Conservation (phyloP, 2,888 invertebrate species). For the Neoascia interrupta region DNA sequence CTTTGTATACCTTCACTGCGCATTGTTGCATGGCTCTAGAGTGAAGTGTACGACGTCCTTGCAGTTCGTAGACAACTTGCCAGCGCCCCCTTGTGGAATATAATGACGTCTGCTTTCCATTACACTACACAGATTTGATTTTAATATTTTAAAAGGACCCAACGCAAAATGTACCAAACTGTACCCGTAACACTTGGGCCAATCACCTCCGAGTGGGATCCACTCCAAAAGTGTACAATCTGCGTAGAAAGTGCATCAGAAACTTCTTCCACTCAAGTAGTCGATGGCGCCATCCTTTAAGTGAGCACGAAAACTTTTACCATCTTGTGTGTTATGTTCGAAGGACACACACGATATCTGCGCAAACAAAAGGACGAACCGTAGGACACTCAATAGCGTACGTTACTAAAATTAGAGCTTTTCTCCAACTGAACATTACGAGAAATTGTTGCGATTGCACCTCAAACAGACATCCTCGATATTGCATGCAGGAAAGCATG, state of each 20-base stretch:
- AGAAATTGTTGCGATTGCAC: slow-evolving; percentile 55
- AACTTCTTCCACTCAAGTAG: slow-evolving; percentile 56
- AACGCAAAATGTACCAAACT: slow-evolving; percentile 17
- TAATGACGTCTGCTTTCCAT: slow-evolving; percentile 66
- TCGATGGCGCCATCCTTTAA: slow-evolving; percentile 48
- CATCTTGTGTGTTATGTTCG: slow-evolving; percentile 40
- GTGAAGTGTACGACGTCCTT: slow-evolving; percentile 56
- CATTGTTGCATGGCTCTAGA: slow-evolving; percentile 46
- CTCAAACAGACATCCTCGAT: slow-evolving; percentile 36
- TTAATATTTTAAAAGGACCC: slow-evolving; percentile 60
- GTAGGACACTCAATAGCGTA: slow-evolving; percentile 22
- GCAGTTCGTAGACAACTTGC: slow-evolving; percentile 64
- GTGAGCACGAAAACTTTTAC: slow-evolving; percentile 55
- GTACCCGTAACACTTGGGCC: too few species aligned
- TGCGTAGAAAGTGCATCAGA: slow-evolving; percentile 60
- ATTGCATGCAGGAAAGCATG: slow-evolving; percentile 12
- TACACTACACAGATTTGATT: slow-evolving; percentile 69
- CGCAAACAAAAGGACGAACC: background rate
- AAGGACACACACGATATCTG: slow-evolving; percentile 8
- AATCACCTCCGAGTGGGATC: too few species aligned
- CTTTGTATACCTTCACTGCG: background rate
- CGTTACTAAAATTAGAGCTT: slow-evolving; percentile 30
- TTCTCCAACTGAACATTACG: slow-evolving; percentile 26
- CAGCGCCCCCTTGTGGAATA: slow-evolving; percentile 45
- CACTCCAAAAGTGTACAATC: slow-evolving; percentile 28